Percentiles rank a stretch among this genome's conserved stretches.
These are phyloP conservation scores for Chrysodeixis includens DNA, from an alignment of 2,888 invertebrate genomes.

Conservation along the genomic window DNA sequence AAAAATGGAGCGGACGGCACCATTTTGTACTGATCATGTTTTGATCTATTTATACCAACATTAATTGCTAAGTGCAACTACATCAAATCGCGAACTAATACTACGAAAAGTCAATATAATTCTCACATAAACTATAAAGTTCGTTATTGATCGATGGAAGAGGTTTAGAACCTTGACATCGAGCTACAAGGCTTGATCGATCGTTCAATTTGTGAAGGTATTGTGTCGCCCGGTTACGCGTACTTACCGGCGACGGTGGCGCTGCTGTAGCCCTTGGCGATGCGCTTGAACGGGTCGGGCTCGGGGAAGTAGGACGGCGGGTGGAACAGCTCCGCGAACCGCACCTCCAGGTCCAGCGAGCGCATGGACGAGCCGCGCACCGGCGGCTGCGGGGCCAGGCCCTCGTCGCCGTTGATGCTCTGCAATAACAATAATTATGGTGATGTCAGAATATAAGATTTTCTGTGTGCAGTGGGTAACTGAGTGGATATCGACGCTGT, in stretches of 20 bases:
- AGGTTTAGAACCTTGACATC: too few species aligned
- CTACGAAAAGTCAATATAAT: background rate
- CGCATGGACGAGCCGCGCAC: conserved; percentile 91
- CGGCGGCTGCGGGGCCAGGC: conserved; percentile 89
- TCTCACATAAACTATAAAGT: conserved; percentile 1
- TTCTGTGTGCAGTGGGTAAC: too few species aligned
- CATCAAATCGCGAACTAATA: background rate
- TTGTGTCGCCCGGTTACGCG: conserved; percentile 54
- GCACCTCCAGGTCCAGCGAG: conserved; percentile 90
- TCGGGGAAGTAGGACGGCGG: conserved; percentile 90
- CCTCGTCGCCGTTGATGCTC: conserved; percentile 74
- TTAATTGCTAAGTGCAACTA: background rate
- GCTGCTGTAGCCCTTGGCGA: conserved; percentile 92
- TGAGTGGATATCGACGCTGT: too few species aligned
- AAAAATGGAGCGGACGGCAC: conserved; percentile 19
- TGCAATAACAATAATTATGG: conserved; percentile 43
- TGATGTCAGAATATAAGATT: background rate
- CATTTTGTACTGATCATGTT: conserved; percentile 13
- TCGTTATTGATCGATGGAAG: background rate
- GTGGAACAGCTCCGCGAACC: conserved; percentile 91
- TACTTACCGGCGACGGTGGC: conserved; percentile 85
- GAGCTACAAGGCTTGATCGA: background rate
- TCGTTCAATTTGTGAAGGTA: background rate
- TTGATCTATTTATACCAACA: conserved; percentile 6
- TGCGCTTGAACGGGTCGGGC: conserved; percentile 91